Evolutionary conservation across 1,140 invertebrate genomes (phyloP), one percentile per base, ranked within the genome.

Genomic region (Drosophila truncata): DNA sequence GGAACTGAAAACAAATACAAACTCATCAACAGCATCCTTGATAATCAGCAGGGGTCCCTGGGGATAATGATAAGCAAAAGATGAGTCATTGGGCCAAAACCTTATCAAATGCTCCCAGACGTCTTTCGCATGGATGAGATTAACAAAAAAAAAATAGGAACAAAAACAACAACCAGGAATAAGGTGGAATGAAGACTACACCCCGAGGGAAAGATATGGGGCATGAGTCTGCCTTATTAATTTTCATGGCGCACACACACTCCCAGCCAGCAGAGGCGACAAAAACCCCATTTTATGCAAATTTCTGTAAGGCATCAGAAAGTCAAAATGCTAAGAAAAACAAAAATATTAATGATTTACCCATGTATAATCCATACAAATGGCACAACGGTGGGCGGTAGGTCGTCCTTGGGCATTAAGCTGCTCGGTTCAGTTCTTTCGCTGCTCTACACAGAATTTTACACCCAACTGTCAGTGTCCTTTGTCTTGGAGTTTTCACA

Each of bases 351-450:
- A 88, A 88, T 90, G 81, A 88, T 90, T 84, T 77, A 57, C 44
- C 42, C 81, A 75, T 88, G 70, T 90, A 75, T 90, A 88, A 88
- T 90, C 84, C 74, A 90, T 90, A 88, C 70, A 88, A 88, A 88
- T 88, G 82, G 74, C 50, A 57, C 57, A 61, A 42, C 42, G 29
- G 46, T 65, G 63, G 55, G 70, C 39, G 42, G 54, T n/a, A 35
- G 44, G 47, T 64, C 29, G 63, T 69, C 62, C 62, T 58, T 67
- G 72, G 58, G 81, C 27, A 50, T 50, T 50, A 50, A 31, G 27
- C 47, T 29, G 25, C 11, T 49, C 27, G 29, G 46, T 81, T 73
- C 29, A 42, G 46, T 75, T 88, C 71, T 67, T 58, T 67, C 49
- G 41, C 59, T 58, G 50, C 25, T 57, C 50, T 59, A 31, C 58